phyloP scores from a whole-genome alignment of 2,113 vertebrate species.

The Sorex araneus region DNA sequence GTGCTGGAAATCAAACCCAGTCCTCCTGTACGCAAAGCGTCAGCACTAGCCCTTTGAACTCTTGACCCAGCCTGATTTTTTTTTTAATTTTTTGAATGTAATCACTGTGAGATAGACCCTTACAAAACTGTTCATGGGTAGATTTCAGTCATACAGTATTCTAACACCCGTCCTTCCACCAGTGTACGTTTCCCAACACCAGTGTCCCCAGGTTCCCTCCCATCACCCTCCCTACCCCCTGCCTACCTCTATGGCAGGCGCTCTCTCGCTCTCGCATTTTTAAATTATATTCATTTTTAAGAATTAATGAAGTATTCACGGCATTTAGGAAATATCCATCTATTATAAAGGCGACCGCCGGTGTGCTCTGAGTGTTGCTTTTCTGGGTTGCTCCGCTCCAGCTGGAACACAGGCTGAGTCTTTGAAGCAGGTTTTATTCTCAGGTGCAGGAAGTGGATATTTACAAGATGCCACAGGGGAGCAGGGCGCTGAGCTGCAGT shows the following conservation, averaged over 20 bases:
- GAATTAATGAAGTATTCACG: neutral
- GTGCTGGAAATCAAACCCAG: too few species aligned
- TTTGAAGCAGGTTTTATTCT: slow-evolving; percentile 70
- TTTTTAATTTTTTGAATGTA: too few species aligned
- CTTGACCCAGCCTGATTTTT: too few species aligned
- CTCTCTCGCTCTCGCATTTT: neutral
- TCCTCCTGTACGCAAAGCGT: too few species aligned
- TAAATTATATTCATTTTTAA: neutral
- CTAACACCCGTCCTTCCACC: too few species aligned
- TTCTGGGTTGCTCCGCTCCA: slow-evolving; percentile 9
- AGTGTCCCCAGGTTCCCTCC: too few species aligned
- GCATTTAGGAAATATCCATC: slow-evolving; percentile 7
- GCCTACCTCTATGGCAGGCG: neutral
- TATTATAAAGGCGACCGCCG: neutral
- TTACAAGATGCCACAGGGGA: neutral
- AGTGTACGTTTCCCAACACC: too few species aligned
- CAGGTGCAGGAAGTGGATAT: slow-evolving; percentile 10
- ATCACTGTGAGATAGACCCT: too few species aligned
- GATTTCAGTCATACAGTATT: too few species aligned
- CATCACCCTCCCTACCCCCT: too few species aligned
- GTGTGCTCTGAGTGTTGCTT: neutral
- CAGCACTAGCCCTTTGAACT: too few species aligned
- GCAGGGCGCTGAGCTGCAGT: neutral
- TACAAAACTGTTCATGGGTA: too few species aligned
- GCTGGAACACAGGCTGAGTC: slow-evolving; percentile 39